Conservation (phyloP, 2,113 vertebrate genomes). For the Nettapus auritus region DNA sequence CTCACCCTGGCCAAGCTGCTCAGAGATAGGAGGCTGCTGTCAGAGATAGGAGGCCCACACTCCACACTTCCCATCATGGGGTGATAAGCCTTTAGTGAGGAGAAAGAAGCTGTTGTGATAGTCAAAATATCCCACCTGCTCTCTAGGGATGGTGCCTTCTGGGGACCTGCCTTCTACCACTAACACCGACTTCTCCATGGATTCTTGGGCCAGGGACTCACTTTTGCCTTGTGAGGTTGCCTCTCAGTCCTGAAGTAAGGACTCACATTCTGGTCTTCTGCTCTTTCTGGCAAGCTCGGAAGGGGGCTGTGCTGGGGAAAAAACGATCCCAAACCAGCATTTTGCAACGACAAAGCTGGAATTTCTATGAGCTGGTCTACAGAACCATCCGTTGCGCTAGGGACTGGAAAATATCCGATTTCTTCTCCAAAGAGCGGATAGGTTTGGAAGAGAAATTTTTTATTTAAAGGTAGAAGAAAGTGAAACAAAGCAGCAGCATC, state of each 20-base stretch:
- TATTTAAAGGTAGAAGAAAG: neutral
- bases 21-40: neutral
- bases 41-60: rapidly evolving
- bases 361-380: neutral
- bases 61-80: rapidly evolving
- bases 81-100: neutral
- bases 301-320: neutral
- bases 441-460: neutral
- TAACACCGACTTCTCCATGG: neutral
- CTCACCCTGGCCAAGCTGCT: neutral
- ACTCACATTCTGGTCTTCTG: rapidly evolving
- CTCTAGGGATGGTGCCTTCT: neutral
- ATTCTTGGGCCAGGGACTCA: neutral
- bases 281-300: neutral
- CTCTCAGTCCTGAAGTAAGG: neutral
- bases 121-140: neutral
- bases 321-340: neutral
- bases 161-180: neutral
- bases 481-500: slow-evolving; percentile 2
- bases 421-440: neutral
- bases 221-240: neutral
- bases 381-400: neutral
- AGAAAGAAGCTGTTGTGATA: neutral
- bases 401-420: neutral
- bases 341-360: neutral